Percentiles rank a stretch among this genome's conserved stretches.
phyloP scores from a whole-genome alignment of 1,140 invertebrate genomes.

The Pseudomyrmex sp. region DNA sequence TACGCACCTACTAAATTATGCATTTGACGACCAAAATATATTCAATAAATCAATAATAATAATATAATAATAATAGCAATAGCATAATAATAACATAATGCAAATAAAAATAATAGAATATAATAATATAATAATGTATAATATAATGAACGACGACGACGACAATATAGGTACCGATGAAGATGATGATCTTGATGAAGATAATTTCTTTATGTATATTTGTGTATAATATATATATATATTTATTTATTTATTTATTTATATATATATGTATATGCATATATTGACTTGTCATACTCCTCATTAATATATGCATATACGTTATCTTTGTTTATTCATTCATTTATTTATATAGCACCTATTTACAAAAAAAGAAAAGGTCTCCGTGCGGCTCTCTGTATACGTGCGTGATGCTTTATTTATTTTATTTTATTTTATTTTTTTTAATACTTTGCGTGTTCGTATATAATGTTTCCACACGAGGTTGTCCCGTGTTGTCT shows the following conservation, averaged over 20 bases:
- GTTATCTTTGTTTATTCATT: slow-evolving; percentile 31
- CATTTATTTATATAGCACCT: slow-evolving; percentile 80
- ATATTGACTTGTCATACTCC: slow-evolving; percentile 12
- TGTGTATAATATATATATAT: slow-evolving; percentile 68
- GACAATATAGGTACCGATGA: slow-evolving; percentile 64
- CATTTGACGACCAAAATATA: slow-evolving; percentile 74
- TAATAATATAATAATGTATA: slow-evolving; percentile 29
- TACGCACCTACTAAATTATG: slow-evolving; percentile 79
- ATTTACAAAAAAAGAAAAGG: slow-evolving; percentile 76
- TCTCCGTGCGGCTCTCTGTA: slow-evolving; percentile 74
- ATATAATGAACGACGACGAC: slow-evolving; percentile 20
- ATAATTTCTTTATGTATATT: slow-evolving; percentile 67
- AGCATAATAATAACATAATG: slow-evolving; percentile 46
- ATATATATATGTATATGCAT: slow-evolving; percentile 65
- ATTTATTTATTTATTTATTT: slow-evolving; percentile 73
- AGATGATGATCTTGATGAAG: slow-evolving; percentile 33
- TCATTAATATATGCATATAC: slow-evolving; percentile 50
- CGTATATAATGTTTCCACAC: slow-evolving; percentile 31
- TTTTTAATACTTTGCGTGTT: not conserved
- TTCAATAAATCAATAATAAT: slow-evolving; percentile 70
- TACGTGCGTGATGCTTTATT: slow-evolving; percentile 32
- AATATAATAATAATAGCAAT: slow-evolving; percentile 51
- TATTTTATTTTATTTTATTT: slow-evolving; percentile 10
- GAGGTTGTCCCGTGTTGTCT: slow-evolving; percentile 30
- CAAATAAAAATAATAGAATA: slow-evolving; percentile 55